Conservation (phyloP, 2,888 invertebrate genomes). For the Conus canariensis region DNA sequence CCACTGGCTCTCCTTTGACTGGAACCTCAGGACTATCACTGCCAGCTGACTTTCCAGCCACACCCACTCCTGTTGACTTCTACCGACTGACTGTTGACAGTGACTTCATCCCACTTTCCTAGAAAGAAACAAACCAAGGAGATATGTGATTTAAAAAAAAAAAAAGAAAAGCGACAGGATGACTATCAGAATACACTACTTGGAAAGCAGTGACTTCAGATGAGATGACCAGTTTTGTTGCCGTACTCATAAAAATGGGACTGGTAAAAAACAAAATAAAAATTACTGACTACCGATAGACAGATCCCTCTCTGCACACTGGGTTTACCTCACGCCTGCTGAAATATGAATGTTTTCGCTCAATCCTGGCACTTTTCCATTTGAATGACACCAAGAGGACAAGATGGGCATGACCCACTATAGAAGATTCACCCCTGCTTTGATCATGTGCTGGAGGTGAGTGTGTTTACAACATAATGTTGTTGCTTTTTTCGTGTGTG, state of each 20-base stretch:
- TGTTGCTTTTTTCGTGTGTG: too few relatives aligned
- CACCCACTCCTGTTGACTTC: constrained; percentile 11
- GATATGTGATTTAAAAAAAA: neutral
- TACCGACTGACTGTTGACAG: too few relatives aligned
- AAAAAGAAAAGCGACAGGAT: neutral
- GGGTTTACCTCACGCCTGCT: neutral
- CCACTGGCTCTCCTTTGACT: neutral
- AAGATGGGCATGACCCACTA: too few relatives aligned
- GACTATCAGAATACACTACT: neutral
- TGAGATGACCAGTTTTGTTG: neutral
- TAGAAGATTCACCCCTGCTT: too few relatives aligned
- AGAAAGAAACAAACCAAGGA: constrained; percentile 44
- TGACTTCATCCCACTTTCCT: constrained; percentile 35
- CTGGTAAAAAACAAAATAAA: neutral
- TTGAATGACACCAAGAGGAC: neutral
- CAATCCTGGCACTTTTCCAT: neutral
- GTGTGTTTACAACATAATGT: neutral
- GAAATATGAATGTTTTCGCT: neutral
- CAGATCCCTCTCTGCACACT: neutral
- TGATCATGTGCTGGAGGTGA: too few relatives aligned
- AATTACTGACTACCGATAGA: constrained; percentile 14
- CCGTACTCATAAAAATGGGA: constrained; percentile 5
- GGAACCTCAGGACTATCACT: constrained; percentile 1
- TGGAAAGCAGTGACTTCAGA: neutral
- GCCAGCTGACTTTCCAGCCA: constrained; percentile 3